Conservation (phyloP, 2,113 vertebrate genomes). For the Nesoenas mayeri region DNA sequence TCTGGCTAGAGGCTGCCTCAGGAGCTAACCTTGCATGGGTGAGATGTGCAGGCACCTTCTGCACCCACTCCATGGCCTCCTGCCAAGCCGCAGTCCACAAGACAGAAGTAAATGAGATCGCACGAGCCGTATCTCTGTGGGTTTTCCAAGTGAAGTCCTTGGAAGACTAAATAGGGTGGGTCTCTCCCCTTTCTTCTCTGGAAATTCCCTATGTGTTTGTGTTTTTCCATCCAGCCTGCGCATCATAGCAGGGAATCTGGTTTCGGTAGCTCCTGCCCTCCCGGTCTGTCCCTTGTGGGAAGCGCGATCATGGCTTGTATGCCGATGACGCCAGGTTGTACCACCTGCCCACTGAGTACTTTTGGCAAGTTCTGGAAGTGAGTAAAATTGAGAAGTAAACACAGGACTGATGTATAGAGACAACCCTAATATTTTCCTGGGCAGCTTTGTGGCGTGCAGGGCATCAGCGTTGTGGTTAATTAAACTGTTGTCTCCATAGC, state of each 20-base stretch:
- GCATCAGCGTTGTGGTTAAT: slow-evolving; percentile 29
- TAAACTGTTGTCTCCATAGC: slow-evolving; percentile 40
- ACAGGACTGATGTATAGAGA: not conserved
- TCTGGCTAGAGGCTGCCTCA: not conserved
- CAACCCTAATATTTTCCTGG: not conserved
- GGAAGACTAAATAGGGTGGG: not conserved
- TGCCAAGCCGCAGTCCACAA: not conserved
- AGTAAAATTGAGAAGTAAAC: not conserved
- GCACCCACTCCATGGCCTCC: not conserved
- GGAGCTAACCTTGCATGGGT: fast-evolving
- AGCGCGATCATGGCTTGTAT: not conserved
- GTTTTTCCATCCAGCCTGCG: not conserved
- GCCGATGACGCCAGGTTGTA: not conserved
- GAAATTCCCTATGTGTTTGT: not conserved
- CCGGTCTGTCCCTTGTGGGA: not conserved
- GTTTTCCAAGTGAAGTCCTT: not conserved
- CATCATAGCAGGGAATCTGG: fast-evolving
- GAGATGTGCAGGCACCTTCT: not conserved
- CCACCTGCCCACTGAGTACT: not conserved
- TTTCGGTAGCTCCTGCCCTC: not conserved
- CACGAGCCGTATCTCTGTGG: fast-evolving
- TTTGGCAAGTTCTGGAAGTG: slow-evolving; percentile 22
- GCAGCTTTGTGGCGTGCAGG: slow-evolving; percentile 1
- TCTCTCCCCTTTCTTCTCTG: not conserved
- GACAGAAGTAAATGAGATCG: not conserved